Base-by-base conservation (phyloP, 2,888 invertebrate species). In the Cyrtodaria siliqua region DNA sequence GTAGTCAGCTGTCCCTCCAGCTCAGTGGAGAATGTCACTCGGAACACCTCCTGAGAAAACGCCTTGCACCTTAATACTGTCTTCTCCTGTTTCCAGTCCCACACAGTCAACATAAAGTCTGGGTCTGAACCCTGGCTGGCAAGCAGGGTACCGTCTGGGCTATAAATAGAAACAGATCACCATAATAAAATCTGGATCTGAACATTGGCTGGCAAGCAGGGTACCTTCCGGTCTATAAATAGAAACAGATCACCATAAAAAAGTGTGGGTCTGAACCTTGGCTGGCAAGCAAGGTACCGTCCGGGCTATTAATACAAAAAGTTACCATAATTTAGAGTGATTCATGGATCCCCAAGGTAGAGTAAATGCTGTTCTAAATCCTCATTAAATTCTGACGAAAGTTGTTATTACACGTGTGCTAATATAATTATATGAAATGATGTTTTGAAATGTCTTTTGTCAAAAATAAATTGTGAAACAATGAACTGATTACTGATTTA, bases 261-360 rank as follows among this genome's bases (percentile, higher is more conserved):
- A 95, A 97, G 92, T 98, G 98, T 0, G 98, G 98, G 75, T 96
- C 95, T 9, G 96, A 96, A 0, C 97, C 97, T 90, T 97, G 96
- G 0, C 97, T 96, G 0, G 96, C 96, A 68, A 98, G 92, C 52
- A 97, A 92, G 66, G 95, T 95, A 0, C 98, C 98, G 86, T 96
- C 95, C 2, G 96, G 95, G 89, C 97, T 97, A 90, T 16, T 93
- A 93, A 33, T 64, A 23, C 16, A 49, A 18, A 61, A 12, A 12
- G 40, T 14, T 40, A 40, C 14, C 9, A n/a, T n/a, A n/a, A n/a
- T n/a, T n/a, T n/a, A n/a, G n/a, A n/a, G n/a, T n/a, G n/a, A n/a
- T n/a, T n/a, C n/a, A n/a, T n/a, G n/a, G n/a, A n/a, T n/a, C n/a
- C n/a, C n/a, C n/a, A n/a, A n/a, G n/a, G n/a, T n/a, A n/a, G n/a